Evolutionary conservation across 2,797 vertebrate species (phyloP).

Genomic region (Sebastes nivosus): DNA sequence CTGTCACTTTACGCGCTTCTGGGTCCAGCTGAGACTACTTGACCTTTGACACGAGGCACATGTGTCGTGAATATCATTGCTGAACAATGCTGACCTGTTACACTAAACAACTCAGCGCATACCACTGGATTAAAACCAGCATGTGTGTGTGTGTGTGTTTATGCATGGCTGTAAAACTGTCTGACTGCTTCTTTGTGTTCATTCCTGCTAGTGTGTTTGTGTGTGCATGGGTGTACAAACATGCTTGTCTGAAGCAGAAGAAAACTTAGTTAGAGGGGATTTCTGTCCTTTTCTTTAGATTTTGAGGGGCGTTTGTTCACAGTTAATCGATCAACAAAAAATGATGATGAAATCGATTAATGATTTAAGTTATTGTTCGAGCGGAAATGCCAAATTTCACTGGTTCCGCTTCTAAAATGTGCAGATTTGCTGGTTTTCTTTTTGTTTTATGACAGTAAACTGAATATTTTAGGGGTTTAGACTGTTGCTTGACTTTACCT

Average conservation of each 20-base stretch:
- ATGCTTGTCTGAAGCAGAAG: background rate
- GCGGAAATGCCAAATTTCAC: background rate
- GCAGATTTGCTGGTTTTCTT: background rate
- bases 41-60: conserved; percentile 60
- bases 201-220: conserved; percentile 13
- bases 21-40: conserved; percentile 51
- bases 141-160: conserved; percentile 10
- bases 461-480: background rate
- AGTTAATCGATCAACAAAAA: background rate
- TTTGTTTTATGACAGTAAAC: background rate
- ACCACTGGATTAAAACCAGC: conserved; percentile 52
- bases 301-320: background rate
- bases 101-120: conserved; percentile 58
- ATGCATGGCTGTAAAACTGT: conserved; percentile 31
- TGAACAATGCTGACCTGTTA: conserved; percentile 66
- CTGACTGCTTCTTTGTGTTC: conserved; percentile 40
- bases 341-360: too few relatives aligned
- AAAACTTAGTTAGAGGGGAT: background rate
- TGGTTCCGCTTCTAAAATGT: background rate
- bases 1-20: conserved; percentile 29
- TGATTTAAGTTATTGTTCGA: too few relatives aligned
- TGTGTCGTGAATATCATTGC: conserved; percentile 47
- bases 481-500: background rate
- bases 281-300: background rate
- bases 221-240: conserved; percentile 6